Evolutionary conservation across 2,113 vertebrate genomes (phyloP), one percentile per base, ranked within the genome.

Genomic region (Apaloderma vittatum): DNA sequence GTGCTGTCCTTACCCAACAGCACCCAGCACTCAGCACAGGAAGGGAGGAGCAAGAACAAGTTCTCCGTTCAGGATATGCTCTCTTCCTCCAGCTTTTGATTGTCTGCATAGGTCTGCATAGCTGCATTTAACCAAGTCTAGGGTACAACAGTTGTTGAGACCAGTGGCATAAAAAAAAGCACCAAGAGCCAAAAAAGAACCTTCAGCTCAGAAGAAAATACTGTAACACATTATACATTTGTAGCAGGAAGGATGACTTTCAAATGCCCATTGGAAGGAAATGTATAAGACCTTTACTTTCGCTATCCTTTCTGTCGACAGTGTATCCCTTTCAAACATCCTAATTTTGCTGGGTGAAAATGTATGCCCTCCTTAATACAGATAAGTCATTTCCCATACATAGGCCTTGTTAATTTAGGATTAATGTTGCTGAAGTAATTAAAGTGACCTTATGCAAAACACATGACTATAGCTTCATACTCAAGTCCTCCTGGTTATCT

Each of bases 351-450:
- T 5, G 92, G 76, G 73, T 87, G 79, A 87, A 86, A 92, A 85
- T 66, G 34, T 29, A 16, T 79, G 88, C 76, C 66, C 88, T 94
- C 79, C 83, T 71, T 81, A 87, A 86, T 58, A 84, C 48, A 86
- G 90, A 94, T 57, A 91, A 94, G 61, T 81, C 68, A 91, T 62
- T 89, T 87, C 37, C 79, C 52, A 54, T 46, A 84, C 54, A 91
- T 78, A 95, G 89, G 92, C 70, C 88, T 85, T 91, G 86, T 71
- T 97, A 91, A 97, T 95, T 97, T 91, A 94, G 88, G 94, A 97
- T 97, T 97, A 94, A 92, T 65, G 45, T 78, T 94, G 83, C 83
- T 87, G 76, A 78, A 94, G 92, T 95, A 89, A 97, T 97, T 97
- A 78, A 97, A 95, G 66, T 94, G 95, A 97, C 92, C 91, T 94